Evolutionary conservation across 2,797 vertebrate genomes (phyloP), one percentile per base, ranked within the genome.

Genomic region (Euthynnus affinis): DNA sequence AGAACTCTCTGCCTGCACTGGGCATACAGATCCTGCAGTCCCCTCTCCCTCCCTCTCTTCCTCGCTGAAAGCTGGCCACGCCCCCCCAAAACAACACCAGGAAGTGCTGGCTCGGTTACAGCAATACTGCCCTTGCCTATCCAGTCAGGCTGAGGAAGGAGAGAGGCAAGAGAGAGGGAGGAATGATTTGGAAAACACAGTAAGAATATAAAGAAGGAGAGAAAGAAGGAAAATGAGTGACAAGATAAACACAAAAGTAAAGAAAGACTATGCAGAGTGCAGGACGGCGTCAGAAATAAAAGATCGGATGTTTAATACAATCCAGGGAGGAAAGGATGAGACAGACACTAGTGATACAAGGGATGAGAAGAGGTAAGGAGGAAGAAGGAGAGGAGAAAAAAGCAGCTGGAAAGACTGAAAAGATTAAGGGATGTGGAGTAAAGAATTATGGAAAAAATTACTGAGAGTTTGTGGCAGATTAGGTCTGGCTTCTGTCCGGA

Each of bases 41-140:
- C 81, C 74, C 85, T 87, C 85, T 80, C 84, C 84, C 74, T 85
- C 88, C 80, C 73, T 81, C 84, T 74, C 84, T 84, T 86, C 74
- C 73, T 83, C 29, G 32, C 82, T 82, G 52, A 88, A 71, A 53
- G 57, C 74, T 85, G 67, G 81, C 81, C 91, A 93, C 91, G 63
- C 94, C 93, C 89, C 70, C 65, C 83, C 65, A 84, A 87, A 91
- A 92, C 89, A 90, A 93, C 90, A 95, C 91, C 92, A 94, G 94
- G 95, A 96, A 95, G 93, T 93, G 86, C 86, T 93, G 80, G 76
- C 84, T 92, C 88, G 84, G 77, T 91, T 91, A 87, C 86, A 91
- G 90, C 91, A 87, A 77, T 60, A 74, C 86, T 90, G 81, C 86
- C 87, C 88, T 90, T 89, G 88, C 75, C 68, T 90, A 64, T 78